Conservation (phyloP, 1,140 invertebrate genomes). For the Melitaea cinxia region DNA sequence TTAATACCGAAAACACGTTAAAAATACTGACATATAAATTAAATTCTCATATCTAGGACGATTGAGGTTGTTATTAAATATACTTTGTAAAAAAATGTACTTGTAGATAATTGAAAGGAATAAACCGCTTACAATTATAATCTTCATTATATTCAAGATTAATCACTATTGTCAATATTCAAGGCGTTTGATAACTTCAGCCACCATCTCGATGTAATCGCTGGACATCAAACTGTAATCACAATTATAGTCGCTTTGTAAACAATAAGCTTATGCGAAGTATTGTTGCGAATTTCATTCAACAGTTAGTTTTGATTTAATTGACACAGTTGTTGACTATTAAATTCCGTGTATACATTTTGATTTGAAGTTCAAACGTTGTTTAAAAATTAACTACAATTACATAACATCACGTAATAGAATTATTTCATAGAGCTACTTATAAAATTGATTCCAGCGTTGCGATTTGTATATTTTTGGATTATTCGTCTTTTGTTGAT, state of each 20-base stretch:
- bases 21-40: neutral
- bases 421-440: neutral
- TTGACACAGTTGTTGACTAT: neutral
- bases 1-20: neutral
- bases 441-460: slow-evolving; percentile 28
- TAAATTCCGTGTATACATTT: neutral
- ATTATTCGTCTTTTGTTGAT: no score
- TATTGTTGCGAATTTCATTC: slow-evolving; percentile 56
- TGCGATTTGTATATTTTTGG: slow-evolving; percentile 59
- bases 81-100: neutral
- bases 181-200: slow-evolving; percentile 51
- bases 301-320: neutral
- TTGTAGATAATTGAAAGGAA: slow-evolving; percentile 37
- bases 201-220: slow-evolving; percentile 42
- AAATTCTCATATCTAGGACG: neutral
- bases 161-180: slow-evolving; percentile 74
- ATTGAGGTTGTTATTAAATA: neutral
- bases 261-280: slow-evolving; percentile 55
- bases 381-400: neutral
- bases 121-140: slow-evolving; percentile 50
- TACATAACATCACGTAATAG: neutral
- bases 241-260: slow-evolving; percentile 32
- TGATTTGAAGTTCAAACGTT: slow-evolving; percentile 1
- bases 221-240: slow-evolving; percentile 36
- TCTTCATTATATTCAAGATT: slow-evolving; percentile 58